Base-by-base conservation (phyloP, 1,140 invertebrate genomes). In the Latrodectus geometricus region DNA sequence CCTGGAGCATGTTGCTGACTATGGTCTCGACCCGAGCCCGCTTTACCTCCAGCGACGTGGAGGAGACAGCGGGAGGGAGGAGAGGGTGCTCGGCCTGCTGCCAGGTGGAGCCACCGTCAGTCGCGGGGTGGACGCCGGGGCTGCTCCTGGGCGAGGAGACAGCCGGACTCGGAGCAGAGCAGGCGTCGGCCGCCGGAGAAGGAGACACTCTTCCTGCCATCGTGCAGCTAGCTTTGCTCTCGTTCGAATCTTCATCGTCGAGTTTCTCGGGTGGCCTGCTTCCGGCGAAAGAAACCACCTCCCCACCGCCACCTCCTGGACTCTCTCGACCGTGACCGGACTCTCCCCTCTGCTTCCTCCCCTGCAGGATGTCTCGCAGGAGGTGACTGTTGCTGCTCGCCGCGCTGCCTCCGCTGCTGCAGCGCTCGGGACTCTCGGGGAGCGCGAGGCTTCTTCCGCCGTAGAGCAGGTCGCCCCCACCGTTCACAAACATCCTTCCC, bases 21-120 rank as follows among this genome's bases (percentile, higher is more conserved):
- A 98, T 98, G 91, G 97, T 97, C 92, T 98, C 97, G 79, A 98
- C 96, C 84, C 97, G 94, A 21, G 96, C 96, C 88, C 96, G 94
- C 91, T 98, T 98, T 88, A 96, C 94, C 90, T 97, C 96, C 15
- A 74, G 23, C 14, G 78, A 69, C 3, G 72, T n/a, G 48, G 35
- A 52, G 65, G 78, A 73, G 14, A 48, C 56, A 9, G 69, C 15
- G 78, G 72, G 74, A 14, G 78, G 69, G 21, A 9, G n/a, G 68
- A 52, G 50, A 49, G 80, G 74, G 54, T 54, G 17, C 20, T 9
- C 35, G 15, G 23, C 8, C 12, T 50, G 14, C 23, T 52, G 49
- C 50, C 54, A 35, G 54, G 75, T 21, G 50, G 23, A 9, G 12
- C 17, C 49, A 48, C 48, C 52, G n/a, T 76, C 80, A 35, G 48